phyloP scores from a whole-genome alignment of 2,797 vertebrate species.

The Sebastes hopkinsi region DNA sequence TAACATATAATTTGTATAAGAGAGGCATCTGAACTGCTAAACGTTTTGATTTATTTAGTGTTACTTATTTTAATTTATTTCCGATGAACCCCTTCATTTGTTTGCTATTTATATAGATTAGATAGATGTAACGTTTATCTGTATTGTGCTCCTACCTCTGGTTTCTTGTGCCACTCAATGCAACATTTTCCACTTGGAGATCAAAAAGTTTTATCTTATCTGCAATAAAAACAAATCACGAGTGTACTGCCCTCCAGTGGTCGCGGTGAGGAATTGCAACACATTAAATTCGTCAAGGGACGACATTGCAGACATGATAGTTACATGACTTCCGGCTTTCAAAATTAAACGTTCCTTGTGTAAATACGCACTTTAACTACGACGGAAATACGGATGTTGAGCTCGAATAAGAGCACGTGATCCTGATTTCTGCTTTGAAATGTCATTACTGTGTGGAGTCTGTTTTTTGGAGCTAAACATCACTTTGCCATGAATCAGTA shows the following conservation, averaged over 20 bases:
- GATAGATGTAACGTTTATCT: not conserved
- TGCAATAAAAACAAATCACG: not conserved
- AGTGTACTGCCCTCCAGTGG: not conserved
- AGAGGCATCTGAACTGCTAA: not conserved
- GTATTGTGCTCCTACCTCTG: not conserved
- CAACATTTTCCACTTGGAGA: not conserved
- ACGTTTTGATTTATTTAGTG: not conserved
- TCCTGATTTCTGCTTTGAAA: not conserved
- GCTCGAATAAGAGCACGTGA: not conserved
- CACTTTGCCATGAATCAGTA: not conserved
- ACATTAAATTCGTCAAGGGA: accelerated
- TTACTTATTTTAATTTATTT: not conserved
- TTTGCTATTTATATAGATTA: not conserved
- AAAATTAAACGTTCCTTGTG: not conserved
- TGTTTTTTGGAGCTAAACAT: not conserved
- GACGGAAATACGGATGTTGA: not conserved
- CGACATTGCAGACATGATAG: not conserved
- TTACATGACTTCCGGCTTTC: not conserved
- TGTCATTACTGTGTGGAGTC: not conserved
- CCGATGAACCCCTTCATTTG: not conserved
- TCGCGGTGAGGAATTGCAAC: not conserved
- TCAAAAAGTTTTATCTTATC: not conserved
- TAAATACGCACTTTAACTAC: not conserved
- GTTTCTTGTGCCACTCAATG: too few relatives aligned
- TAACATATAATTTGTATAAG: not conserved